A percentile compares a stretch with the other conserved stretches of the same genome.
Evolutionary conservation across 2,888 invertebrate species (phyloP).

Genomic region (Troilus luridus): DNA sequence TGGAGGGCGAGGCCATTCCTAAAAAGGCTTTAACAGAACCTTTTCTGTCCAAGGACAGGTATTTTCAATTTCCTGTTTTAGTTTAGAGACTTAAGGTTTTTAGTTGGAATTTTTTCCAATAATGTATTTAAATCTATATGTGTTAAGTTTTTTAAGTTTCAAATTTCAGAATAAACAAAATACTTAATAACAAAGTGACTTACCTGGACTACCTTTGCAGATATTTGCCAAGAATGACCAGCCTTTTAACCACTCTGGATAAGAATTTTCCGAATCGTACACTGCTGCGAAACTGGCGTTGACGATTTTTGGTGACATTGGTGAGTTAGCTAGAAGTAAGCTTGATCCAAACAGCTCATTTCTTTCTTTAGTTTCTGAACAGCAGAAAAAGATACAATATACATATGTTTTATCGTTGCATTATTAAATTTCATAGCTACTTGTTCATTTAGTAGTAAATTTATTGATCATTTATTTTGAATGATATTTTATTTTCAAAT

Average conservation of each 20-base stretch:
- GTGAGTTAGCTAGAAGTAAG: slow-evolving; percentile 91
- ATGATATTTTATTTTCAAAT: background rate
- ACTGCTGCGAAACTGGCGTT: slow-evolving; percentile 94
- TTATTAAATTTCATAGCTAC: background rate
- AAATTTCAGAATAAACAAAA: too few relatives aligned
- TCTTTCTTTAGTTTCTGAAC: slow-evolving; percentile 83
- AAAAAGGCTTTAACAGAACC: too few relatives aligned
- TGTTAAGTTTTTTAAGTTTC: too few relatives aligned
- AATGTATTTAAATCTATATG: too few relatives aligned
- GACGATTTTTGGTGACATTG: slow-evolving; percentile 96
- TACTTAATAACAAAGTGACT: slow-evolving; percentile 65
- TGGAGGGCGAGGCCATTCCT: too few relatives aligned
- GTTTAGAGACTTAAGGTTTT: too few relatives aligned
- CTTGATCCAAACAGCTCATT: slow-evolving; percentile 94
- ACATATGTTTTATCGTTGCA: background rate
- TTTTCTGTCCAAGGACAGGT: too few relatives aligned
- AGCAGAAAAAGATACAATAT: background rate
- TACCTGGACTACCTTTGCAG: slow-evolving; percentile 84
- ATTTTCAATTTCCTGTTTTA: too few relatives aligned
- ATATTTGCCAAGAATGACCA: slow-evolving; percentile 73
- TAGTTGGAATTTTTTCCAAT: too few relatives aligned
- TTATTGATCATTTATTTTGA: background rate
- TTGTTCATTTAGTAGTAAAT: background rate
- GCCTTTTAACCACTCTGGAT: slow-evolving; percentile 66
- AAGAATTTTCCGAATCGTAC: slow-evolving; percentile 83